These are phyloP conservation scores for Pocillopora meandrina DNA, from an alignment of 92 coral and sea anemone species.

Conservation along the genomic window DNA sequence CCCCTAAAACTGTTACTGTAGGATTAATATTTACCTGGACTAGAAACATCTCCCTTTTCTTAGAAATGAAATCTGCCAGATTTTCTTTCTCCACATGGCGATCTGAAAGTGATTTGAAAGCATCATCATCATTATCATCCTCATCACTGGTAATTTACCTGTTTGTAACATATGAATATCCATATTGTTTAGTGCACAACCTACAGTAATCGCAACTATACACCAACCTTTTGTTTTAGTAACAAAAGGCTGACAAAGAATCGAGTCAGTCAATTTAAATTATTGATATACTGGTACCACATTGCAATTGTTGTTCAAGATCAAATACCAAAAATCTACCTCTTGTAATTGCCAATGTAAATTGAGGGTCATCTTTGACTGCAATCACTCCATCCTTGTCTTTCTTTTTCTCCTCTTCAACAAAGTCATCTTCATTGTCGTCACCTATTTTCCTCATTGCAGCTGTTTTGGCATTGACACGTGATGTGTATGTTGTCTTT, in stretches of 20 bases:
- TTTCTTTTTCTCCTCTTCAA: constrained; percentile 76
- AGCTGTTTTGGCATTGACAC: constrained; percentile 98
- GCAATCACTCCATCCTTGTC: constrained; percentile 93
- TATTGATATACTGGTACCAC: not conserved
- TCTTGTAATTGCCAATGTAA: constrained; percentile 96
- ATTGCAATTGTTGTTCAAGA: not conserved
- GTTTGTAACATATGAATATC: too few species aligned
- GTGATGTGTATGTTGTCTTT: constrained; percentile 93
- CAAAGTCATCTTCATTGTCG: constrained; percentile 77
- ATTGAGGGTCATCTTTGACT: constrained; percentile 98
- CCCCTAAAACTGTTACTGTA: not conserved
- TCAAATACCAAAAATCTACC: constrained; percentile 46
- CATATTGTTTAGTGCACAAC: too few species aligned
- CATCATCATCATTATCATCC: not conserved
- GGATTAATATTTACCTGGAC: constrained; percentile 72
- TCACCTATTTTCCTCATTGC: constrained; percentile 96
- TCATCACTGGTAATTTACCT: too few species aligned
- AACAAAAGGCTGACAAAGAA: not conserved
- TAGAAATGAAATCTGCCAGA: constrained; percentile 94
- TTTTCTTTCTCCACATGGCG: constrained; percentile 98
- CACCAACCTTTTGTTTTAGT: not conserved
- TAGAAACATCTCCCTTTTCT: constrained; percentile 98
- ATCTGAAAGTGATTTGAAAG: constrained; percentile 48
- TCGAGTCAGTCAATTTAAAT: not conserved
- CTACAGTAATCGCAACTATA: not conserved